phyloP scores from a whole-genome alignment of 2,797 vertebrate genomes.

The Anguilla obscura region DNA sequence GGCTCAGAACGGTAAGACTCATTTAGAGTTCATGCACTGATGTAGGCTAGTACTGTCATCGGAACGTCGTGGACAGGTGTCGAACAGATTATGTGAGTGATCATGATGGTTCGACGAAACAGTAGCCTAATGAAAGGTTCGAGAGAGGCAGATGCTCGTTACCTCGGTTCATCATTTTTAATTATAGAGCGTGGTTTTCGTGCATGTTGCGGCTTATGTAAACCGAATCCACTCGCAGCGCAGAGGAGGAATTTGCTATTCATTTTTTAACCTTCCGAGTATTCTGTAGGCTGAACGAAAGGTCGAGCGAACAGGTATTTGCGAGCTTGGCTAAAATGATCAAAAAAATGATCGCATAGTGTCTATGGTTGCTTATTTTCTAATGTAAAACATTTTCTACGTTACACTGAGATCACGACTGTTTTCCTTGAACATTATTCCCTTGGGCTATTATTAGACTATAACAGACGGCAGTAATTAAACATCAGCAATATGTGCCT shows the following conservation, averaged over 20 bases:
- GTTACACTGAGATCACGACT: neutral
- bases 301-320: neutral
- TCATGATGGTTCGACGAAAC: neutral
- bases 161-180: neutral
- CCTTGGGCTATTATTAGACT: neutral
- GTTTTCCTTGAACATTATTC: neutral
- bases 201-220: slow-evolving; percentile 10
- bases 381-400: neutral
- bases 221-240: slow-evolving; percentile 1
- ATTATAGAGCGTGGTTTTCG: neutral
- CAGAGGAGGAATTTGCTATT: neutral
- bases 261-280: neutral
- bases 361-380: neutral
- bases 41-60: slow-evolving; percentile 34
- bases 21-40: slow-evolving; percentile 21
- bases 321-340: neutral
- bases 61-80: slow-evolving; percentile 38
- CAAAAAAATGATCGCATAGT: neutral
- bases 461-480: neutral
- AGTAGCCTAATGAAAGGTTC: neutral
- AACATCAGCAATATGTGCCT: neutral
- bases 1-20: slow-evolving; percentile 77
- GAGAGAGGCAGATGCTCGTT: neutral
- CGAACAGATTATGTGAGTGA: slow-evolving; percentile 44
- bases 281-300: neutral